phyloP scores from a whole-genome alignment of 2,797 vertebrate species.

The Florisuga fusca region DNA sequence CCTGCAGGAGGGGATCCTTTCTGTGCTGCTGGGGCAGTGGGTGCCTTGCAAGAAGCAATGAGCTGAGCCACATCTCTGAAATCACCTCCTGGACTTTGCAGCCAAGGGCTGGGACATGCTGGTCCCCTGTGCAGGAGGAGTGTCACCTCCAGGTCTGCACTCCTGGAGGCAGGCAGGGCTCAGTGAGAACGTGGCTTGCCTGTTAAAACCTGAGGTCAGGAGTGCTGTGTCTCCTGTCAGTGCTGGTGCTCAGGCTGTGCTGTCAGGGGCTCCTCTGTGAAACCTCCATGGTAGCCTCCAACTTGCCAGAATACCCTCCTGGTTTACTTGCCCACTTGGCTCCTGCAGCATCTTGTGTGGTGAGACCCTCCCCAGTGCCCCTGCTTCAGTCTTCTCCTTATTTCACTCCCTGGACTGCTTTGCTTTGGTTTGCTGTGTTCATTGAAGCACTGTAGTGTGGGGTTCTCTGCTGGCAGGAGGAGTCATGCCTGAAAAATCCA shows the following conservation, averaged over 20 bases:
- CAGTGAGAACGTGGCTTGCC: neutral
- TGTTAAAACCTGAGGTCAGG: neutral
- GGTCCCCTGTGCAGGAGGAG: neutral
- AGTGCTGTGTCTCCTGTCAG: neutral
- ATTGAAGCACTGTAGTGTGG: neutral
- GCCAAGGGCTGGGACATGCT: neutral
- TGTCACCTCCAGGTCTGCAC: accelerated
- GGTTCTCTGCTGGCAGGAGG: neutral
- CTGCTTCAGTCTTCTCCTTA: neutral
- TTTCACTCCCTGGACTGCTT: neutral
- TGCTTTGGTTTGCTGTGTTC: no score
- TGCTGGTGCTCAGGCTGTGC: neutral
- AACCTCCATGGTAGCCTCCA: neutral
- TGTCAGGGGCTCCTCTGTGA: neutral
- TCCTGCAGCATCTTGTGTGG: neutral
- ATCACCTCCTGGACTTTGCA: accelerated
- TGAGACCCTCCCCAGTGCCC: neutral
- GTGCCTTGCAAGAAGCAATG: accelerated
- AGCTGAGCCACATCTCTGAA: neutral
- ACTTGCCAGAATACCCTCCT: neutral
- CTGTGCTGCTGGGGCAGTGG: accelerated
- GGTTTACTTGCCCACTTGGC: neutral
- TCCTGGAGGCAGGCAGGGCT: accelerated
- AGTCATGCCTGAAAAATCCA: neutral
- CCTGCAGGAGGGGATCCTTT: neutral